A percentile compares a stretch with the other conserved stretches of the same genome.
Evolutionary conservation across 1,140 invertebrate genomes (phyloP).

Genomic region (Calephelis nemesis): DNA sequence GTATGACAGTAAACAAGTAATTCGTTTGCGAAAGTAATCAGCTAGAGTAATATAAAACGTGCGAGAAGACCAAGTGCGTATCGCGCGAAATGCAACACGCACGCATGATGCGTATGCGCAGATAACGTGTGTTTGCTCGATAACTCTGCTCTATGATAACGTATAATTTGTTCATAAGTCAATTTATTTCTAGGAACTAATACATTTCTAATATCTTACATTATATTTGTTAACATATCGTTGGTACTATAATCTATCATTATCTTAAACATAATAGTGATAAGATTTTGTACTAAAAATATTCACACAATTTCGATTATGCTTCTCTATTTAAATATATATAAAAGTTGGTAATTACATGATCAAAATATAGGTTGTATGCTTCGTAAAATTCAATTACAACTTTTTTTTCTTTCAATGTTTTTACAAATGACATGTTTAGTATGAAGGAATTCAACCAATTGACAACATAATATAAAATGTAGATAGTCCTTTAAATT

Average conservation of each 20-base stretch:
- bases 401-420: no score
- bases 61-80: slow-evolving; percentile 49
- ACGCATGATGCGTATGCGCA: slow-evolving; percentile 66
- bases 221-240: slow-evolving; percentile 15
- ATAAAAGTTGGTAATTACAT: no score
- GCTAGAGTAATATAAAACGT: slow-evolving; percentile 53
- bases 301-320: no score
- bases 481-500: no score
- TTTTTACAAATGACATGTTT: no score
- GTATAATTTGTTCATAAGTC: slow-evolving; percentile 22
- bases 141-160: slow-evolving; percentile 60
- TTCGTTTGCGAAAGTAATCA: slow-evolving; percentile 69
- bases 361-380: not conserved
- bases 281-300: not conserved
- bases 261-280: not conserved
- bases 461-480: no score
- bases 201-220: slow-evolving; percentile 16
- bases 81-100: slow-evolving; percentile 67
- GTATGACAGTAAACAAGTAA: slow-evolving; percentile 55
- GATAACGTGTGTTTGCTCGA: slow-evolving; percentile 68
- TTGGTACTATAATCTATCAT: slow-evolving; percentile 10
- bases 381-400: no score
- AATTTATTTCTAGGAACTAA: slow-evolving; percentile 30
- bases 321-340: no score
- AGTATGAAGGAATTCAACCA: no score